Conservation (phyloP, 2,888 invertebrate genomes). For the Steinernema scapterisci region DNA sequence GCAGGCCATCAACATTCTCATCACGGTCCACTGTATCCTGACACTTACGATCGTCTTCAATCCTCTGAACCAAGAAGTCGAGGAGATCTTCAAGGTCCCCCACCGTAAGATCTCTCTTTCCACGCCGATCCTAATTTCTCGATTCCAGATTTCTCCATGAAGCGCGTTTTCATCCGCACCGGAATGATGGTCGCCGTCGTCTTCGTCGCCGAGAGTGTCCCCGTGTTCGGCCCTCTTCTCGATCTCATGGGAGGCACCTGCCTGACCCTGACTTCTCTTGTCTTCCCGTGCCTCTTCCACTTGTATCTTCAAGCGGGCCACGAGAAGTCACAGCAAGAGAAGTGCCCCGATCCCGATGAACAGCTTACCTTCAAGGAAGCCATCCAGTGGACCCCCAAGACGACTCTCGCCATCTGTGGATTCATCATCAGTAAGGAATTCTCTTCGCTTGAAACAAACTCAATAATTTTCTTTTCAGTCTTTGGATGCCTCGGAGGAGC, state of each 20-base stretch:
- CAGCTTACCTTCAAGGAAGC: constrained; percentile 37
- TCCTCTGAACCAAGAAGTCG: constrained; percentile 63
- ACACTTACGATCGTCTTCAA: constrained; percentile 64
- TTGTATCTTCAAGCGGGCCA: constrained; percentile 51
- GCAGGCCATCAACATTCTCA: constrained; percentile 60
- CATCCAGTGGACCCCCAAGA: constrained; percentile 38
- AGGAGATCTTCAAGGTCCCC: constrained; percentile 60
- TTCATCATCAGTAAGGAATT: constrained; percentile 45
- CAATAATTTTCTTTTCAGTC: constrained; percentile 38
- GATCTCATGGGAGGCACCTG: constrained; percentile 51
- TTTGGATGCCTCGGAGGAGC: constrained; percentile 57
- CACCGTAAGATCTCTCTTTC: constrained; percentile 48
- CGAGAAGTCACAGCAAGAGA: constrained; percentile 43
- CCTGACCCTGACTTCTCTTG: constrained; percentile 59
- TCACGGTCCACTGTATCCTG: constrained; percentile 62
- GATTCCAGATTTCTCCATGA: constrained; percentile 43
- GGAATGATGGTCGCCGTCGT: constrained; percentile 51
- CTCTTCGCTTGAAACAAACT: not conserved
- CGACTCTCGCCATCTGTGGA: constrained; percentile 45
- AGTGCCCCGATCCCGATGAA: constrained; percentile 39
- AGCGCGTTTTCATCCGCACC: constrained; percentile 55
- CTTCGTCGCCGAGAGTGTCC: constrained; percentile 48
- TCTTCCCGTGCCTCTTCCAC: constrained; percentile 63
- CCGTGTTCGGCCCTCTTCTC: constrained; percentile 50
- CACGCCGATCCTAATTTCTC: too few relatives aligned